Base-by-base conservation (phyloP, 2,888 invertebrate species). In the Drosophila mettleri region DNA sequence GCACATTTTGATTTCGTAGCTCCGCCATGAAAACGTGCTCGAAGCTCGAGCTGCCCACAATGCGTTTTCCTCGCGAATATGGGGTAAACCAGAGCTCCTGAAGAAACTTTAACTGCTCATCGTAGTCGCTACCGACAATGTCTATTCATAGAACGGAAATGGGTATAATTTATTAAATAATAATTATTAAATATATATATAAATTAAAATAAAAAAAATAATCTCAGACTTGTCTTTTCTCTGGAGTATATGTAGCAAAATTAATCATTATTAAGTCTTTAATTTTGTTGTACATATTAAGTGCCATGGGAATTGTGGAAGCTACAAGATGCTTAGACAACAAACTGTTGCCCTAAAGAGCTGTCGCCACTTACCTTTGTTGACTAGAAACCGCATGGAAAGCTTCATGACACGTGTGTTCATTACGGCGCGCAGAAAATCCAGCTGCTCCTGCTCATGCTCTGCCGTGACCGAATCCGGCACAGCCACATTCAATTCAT, bases 11-110 rank as follows among this genome's bases (percentile, higher is more conserved):
- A 14, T 89, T 87, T 2, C 82, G 78, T 9, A 90, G 52, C 41
- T 91, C 91, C 0, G 91, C 90, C 60, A 90, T 67, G 48, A 90
- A 90, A 0, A 91, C 86, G 54, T 90, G 90, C 58, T 90, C 90
- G 45, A 90, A 91, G 18, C 89, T 89, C 2, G 91, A 91, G 57
- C 90, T 91, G n/a, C 90, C 84, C n/a, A 89, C 52, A 20, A 80
- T 76, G 9, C 83, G 80, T 3, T 78, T 81, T 0, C 87, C 89
- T 0, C 90, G 82, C 2, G 90, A 89, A 38, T 90, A 90, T 0
- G 83, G 90, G 4, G 90, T 86, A 43, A 90, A 90, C 90, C 90
- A 90, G 0, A 89, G 80, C 0, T 90, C 84, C 33, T 79, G 76
- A 1, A 90, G 78, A 3, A 91, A 55, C 16, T 81, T 77, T 16